phyloP scores from a whole-genome alignment of 2,797 vertebrate genomes.

The Dermochelys coriacea region DNA sequence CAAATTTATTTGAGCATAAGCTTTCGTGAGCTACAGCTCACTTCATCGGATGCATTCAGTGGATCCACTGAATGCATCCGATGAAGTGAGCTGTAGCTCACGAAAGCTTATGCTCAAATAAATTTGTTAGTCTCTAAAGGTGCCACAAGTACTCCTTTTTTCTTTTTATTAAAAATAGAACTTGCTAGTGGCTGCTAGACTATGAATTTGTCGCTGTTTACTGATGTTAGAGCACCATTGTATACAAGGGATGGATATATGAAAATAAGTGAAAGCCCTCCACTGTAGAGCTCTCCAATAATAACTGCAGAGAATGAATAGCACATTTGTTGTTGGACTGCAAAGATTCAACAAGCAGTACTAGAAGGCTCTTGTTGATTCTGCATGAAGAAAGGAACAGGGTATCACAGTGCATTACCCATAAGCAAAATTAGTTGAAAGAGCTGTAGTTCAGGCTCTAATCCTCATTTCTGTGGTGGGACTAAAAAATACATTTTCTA shows the following conservation, averaged over 20 bases:
- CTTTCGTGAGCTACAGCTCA: too few relatives aligned
- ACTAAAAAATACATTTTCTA: not conserved
- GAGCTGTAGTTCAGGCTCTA: not conserved
- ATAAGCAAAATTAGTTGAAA: not conserved
- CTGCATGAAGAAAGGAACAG: not conserved
- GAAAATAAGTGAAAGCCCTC: conserved; percentile 20
- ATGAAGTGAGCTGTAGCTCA: too few relatives aligned
- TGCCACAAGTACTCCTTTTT: too few relatives aligned
- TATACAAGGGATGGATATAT: not conserved
- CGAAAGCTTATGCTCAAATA: too few relatives aligned
- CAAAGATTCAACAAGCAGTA: not conserved
- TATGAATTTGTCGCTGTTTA: not conserved
- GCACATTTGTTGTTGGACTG: not conserved
- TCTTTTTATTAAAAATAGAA: not conserved
- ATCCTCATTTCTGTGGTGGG: not conserved
- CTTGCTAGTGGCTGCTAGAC: not conserved
- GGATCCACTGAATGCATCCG: too few relatives aligned
- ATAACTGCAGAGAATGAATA: not conserved
- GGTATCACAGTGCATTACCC: not conserved
- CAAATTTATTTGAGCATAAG: too few relatives aligned
- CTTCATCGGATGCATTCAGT: too few relatives aligned
- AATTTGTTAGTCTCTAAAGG: too few relatives aligned
- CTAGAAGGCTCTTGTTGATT: not conserved
- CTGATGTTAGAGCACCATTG: not conserved
- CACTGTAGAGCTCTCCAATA: not conserved